Base-by-base conservation (phyloP, 2,113 vertebrate species). In the Theristicus caerulescens region DNA sequence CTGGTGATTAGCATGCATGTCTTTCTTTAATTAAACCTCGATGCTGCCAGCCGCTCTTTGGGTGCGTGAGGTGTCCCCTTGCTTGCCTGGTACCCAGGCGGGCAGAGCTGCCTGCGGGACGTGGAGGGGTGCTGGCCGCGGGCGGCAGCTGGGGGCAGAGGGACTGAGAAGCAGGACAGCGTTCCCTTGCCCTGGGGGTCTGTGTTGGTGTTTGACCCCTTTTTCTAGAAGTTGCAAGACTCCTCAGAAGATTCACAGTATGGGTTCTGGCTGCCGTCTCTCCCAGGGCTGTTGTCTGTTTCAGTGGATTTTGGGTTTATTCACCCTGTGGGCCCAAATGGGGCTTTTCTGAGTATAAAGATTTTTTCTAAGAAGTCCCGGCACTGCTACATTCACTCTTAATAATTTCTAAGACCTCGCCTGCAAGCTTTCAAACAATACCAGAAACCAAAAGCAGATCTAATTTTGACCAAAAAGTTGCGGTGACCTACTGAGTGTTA, bases 111-210 rank as follows among this genome's bases (percentile, higher is more conserved):
- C 46, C 57, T 5, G 13, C 7, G 5, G 59, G 47, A 3, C 2
- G 2, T 1, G 2, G 38, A 42, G 25, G 3, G 46, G 52, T 5
- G 15, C 64, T 32, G 22, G 47, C 32, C 32, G 3, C 0, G 13
- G 38, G 42, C 9, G 6, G 67, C 36, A 8, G 7, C 19, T 27
- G 1, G 14, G 66, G 25, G 44, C 31, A 52, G 57, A 16, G 38
- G 31, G 42, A 7, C 64, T 71, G 57, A 9, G 24, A 4, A 58
- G 18, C 42, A 46, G 58, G 18, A 29, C 38, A 17, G 22, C 0
- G 0, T 72, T 65, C 25, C 47, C 26, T 14, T 29, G 21, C 67
- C 38, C 44, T 3, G 2, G 14, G 14, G 17, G 6, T 38, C 52
- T 66, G 24, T 24, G n/a, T 29, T 34, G n/a, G 58, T 7, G 49